These are phyloP conservation scores for Epsilonema sp. DNA, from an alignment of 2,888 invertebrate species.

Conservation along the genomic window DNA sequence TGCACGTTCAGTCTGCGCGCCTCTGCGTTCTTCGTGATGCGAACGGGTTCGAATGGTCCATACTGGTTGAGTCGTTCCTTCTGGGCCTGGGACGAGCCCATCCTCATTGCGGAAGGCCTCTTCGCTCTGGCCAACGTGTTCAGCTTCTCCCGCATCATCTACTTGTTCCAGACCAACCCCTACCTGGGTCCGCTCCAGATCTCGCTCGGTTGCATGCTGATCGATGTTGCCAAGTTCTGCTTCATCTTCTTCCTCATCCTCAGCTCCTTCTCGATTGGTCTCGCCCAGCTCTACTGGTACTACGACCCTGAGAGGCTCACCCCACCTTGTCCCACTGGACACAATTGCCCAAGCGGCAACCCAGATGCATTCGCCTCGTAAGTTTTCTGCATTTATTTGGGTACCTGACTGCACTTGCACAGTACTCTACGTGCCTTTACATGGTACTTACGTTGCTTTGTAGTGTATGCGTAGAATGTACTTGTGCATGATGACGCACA, in stretches of 20 bases:
- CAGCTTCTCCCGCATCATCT: conserved; percentile 39
- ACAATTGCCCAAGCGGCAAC: conserved; percentile 19
- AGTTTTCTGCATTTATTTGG: conserved; percentile 10
- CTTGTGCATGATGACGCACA: too few relatives aligned
- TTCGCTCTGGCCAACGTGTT: conserved; percentile 41
- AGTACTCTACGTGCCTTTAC: too few relatives aligned
- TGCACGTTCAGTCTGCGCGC: conserved; percentile 37
- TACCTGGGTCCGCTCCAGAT: conserved; percentile 40
- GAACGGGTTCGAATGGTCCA: conserved; percentile 27
- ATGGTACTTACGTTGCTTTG: too few relatives aligned
- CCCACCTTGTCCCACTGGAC: conserved; percentile 15
- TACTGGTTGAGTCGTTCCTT: conserved; percentile 28
- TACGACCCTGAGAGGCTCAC: conserved; percentile 28
- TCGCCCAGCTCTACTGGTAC: conserved; percentile 37
- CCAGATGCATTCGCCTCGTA: conserved; percentile 31
- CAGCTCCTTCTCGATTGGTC: conserved; percentile 36
- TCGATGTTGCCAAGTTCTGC: conserved; percentile 39
- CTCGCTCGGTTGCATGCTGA: conserved; percentile 37
- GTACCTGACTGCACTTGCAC: too few relatives aligned
- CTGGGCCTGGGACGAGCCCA: conserved; percentile 38
- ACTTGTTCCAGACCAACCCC: conserved; percentile 39
- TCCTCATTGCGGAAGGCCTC: conserved; percentile 37
- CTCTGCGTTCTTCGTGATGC: conserved; percentile 22
- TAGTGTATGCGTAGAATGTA: too few relatives aligned
- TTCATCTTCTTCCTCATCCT: conserved; percentile 37